Evolutionary conservation across 2,888 invertebrate genomes (phyloP).

Genomic region (Plutella xylostella): DNA sequence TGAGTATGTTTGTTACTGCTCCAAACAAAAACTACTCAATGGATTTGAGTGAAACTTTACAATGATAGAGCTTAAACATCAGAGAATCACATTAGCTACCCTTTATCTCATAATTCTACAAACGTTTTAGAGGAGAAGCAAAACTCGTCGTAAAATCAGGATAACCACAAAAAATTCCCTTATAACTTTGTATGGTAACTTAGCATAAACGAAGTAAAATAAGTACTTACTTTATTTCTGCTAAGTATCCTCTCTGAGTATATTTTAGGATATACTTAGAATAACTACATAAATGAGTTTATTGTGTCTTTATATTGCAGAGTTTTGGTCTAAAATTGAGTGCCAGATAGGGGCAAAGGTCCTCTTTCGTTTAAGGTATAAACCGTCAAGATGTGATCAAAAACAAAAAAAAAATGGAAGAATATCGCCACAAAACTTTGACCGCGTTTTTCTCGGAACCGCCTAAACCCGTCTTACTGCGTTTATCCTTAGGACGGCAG

Average conservation of each 20-base stretch:
- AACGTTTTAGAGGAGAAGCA: neutral
- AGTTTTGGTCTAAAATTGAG: neutral
- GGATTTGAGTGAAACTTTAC: neutral
- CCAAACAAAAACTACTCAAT: neutral
- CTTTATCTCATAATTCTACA: neutral
- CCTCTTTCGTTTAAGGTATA: neutral
- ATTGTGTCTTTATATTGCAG: neutral
- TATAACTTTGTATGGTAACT: neutral
- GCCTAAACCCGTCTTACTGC: neutral
- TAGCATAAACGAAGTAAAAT: neutral
- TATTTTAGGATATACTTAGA: neutral
- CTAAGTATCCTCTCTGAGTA: neutral
- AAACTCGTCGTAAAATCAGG: too few relatives aligned
- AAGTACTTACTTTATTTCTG: neutral
- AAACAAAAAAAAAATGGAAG: neutral
- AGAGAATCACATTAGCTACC: neutral
- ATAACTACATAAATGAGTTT: neutral
- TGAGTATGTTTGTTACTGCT: neutral
- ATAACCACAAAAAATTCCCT: too few relatives aligned
- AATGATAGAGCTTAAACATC: neutral
- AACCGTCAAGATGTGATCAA: neutral
- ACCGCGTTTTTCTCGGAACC: neutral
- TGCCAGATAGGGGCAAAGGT: neutral
- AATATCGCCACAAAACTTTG: neutral
- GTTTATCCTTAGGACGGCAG: too few relatives aligned